Evolutionary conservation across 2,113 vertebrate species (phyloP), one percentile per base, ranked within the genome.

Genomic region (Xenotilapia caudafasciata): DNA sequence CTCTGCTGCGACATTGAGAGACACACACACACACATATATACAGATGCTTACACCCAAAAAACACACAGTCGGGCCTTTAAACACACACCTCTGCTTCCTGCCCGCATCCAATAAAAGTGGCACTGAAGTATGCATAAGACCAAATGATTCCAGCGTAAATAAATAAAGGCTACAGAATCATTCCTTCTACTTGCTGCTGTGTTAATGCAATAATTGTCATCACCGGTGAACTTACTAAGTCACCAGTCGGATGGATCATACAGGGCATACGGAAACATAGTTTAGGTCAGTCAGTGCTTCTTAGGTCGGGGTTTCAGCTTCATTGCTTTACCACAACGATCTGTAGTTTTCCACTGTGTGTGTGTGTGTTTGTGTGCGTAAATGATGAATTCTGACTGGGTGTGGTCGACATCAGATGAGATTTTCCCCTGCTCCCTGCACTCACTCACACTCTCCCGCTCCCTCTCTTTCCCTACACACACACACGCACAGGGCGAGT

Each of bases 321-420:
- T 91, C 90, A 91, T 70, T 70, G 90, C 93, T 91, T 91, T 58
- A 94, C 95, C 92, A 89, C 94, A 92, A 53, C 84, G 85, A 90
- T 93, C 92, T 93, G 94, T 94, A 94, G 94, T 95, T 95, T 95
- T 95, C 93, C 95, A 94, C 93, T 92, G 79, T 87, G 86, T 89
- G 77, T 10, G 49, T 2, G 3, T 11, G 19, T 94, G 70, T 86
- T 62, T 89, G 80, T 86, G 73, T 80, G 40, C 65, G 80, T 73
- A 88, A 87, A 90, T 91, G 91, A 94, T 95, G 94, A 95, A 93
- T 95, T 91, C 84, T 93, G 91, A 95, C 93, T 96, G 95, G 94
- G 95, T 96, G 95, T 95, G 93, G 94, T 93, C 89, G 92, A 84
- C 94, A 93, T 96, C 93, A 95, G 93, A 97, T 95, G 94, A 94